Evolutionary conservation across 2,888 invertebrate genomes (phyloP), one percentile per base, ranked within the genome.

Genomic region (Sphaerophoria taeniata): DNA sequence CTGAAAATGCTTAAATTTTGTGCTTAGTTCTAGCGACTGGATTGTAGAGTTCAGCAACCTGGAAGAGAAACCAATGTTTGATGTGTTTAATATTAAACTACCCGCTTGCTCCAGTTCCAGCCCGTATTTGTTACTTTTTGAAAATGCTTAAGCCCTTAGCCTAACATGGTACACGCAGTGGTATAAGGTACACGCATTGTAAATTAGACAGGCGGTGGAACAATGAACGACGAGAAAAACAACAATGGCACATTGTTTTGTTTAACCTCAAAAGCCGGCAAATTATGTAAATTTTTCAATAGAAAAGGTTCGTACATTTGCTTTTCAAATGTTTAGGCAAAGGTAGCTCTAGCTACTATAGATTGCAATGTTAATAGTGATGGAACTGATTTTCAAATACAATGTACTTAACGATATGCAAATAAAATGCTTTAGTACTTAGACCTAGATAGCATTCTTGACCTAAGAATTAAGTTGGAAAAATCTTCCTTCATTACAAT

Each of bases 281-380:
- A 80, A 51, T 60, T 79, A 84, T 84, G 83, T 55, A 55, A 84
- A 84, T 84, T 65, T 53, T 7, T 47, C 34, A n/a, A 56, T 34
- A 14, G 55, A 9, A 7, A 39, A 39, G 34, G 31, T 49, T 11
- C 47, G 14, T 24, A 47, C 47, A 75, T 79, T 84, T 75, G 79
- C 39, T 73, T 84, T 79, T 75, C 74, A 84, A 84, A 84, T 84
- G 24, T 24, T 24, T 65, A 74, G 45, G 34, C 16, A 56, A 78
- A 73, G 55, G 55, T 56, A n/a, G n/a, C n/a, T n/a, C n/a, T n/a
- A n/a, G n/a, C n/a, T n/a, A 56, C 55, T 34, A 2, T 2, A 56
- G 34, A 56, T 33, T 56, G 55, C 55, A 56, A 56, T 55, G 33
- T 55, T 55, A n/a, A 31, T 55, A 14, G 55, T 55, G n/a, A 55